phyloP scores from a whole-genome alignment of 2,797 vertebrate genomes.

The Florisuga fusca region DNA sequence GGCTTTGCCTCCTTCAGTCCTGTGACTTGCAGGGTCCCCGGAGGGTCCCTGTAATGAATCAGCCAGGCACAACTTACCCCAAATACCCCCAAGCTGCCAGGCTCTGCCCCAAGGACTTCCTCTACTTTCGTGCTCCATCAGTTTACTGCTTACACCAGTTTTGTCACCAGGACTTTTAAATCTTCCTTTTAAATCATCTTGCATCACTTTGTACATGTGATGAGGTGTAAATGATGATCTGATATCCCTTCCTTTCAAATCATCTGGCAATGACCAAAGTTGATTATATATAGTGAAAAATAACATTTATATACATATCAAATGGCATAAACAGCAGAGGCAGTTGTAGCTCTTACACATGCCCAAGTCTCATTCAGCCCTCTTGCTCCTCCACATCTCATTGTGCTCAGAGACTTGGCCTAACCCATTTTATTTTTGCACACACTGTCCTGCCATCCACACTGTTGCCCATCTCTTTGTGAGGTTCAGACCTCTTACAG shows the following conservation, averaged over 20 bases:
- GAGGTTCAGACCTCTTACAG: neutral
- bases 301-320: neutral
- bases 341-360: rapidly evolving
- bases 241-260: neutral
- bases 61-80: neutral
- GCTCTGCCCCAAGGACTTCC: neutral
- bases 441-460: neutral
- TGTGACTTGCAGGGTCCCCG: neutral
- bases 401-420: neutral
- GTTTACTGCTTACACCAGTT: neutral
- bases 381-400: neutral
- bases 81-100: neutral
- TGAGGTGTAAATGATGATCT: too few species aligned
- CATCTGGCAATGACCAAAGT: neutral
- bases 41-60: neutral
- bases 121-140: neutral
- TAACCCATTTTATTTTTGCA: neutral
- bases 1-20: neutral
- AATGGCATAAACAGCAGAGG: neutral
- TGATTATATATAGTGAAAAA: neutral
- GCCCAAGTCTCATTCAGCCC: neutral
- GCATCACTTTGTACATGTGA: neutral
- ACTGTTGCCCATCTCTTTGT: neutral
- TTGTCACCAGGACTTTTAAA: neutral
- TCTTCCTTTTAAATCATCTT: neutral